phyloP scores from a whole-genome alignment of 2,888 invertebrate genomes.

The Aphelenchoides bicaudatus region DNA sequence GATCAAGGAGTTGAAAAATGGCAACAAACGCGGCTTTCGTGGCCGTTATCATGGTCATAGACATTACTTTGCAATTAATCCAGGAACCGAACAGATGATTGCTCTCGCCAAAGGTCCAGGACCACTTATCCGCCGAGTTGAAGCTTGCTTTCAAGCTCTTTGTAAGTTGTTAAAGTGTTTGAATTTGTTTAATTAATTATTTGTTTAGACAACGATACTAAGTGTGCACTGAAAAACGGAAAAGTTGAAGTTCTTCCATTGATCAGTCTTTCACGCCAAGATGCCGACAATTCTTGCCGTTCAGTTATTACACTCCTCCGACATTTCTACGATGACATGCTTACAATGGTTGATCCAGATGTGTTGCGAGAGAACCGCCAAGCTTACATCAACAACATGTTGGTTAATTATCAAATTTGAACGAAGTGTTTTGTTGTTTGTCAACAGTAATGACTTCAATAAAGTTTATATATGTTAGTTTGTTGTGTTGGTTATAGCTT shows the following conservation, averaged over 20 bases:
- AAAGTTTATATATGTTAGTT: no score
- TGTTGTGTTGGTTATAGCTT: no score
- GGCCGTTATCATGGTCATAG: background rate
- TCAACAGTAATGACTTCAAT: no score
- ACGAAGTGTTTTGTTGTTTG: no score
- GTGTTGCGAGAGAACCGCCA: background rate
- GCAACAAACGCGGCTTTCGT: no score
- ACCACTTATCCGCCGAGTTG: background rate
- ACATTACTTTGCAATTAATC: background rate
- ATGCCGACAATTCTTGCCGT: background rate
- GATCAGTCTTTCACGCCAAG: background rate
- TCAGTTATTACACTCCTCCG: background rate
- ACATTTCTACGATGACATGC: background rate
- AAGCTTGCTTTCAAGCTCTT: background rate
- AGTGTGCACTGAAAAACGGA: background rate
- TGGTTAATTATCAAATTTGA: no score
- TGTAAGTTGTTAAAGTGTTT: conserved; percentile 1
- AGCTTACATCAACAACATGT: no score
- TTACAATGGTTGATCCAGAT: background rate
- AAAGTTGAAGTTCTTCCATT: background rate
- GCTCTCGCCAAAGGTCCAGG: background rate
- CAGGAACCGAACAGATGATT: background rate
- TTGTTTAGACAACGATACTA: background rate
- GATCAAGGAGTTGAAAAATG: background rate
- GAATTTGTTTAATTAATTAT: background rate